Evolutionary conservation across 2,797 vertebrate genomes (phyloP).

Genomic region (Carduelis carduelis): DNA sequence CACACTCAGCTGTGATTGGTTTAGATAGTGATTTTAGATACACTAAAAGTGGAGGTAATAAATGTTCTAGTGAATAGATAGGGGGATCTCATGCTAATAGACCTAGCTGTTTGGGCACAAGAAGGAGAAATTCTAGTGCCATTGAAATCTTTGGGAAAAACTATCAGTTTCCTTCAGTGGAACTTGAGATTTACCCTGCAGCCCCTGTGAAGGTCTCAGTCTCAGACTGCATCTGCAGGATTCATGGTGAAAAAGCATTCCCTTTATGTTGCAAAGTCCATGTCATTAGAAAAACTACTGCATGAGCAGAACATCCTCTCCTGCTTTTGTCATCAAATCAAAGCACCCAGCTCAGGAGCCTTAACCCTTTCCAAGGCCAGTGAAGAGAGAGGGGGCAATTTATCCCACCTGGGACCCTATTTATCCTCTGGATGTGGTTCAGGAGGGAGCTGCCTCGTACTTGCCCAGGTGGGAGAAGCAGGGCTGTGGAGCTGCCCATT

Average conservation of each 20-base stretch:
- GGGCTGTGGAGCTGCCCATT: background rate
- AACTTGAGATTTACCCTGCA: background rate
- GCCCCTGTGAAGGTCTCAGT: background rate
- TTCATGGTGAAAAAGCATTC: background rate
- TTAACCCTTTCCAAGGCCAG: background rate
- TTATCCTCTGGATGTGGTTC: background rate
- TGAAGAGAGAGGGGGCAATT: background rate
- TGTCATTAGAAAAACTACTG: background rate
- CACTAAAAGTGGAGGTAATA: background rate
- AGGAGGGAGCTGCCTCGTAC: background rate
- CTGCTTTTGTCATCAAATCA: background rate
- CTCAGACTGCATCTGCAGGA: background rate
- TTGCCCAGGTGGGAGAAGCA: background rate
- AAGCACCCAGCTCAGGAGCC: background rate
- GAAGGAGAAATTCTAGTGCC: background rate
- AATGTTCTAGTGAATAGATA: background rate
- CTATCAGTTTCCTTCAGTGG: background rate
- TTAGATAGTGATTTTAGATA: constrained; percentile 8
- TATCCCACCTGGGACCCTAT: background rate
- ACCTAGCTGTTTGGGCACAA: background rate
- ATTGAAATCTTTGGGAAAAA: background rate
- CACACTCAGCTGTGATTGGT: background rate
- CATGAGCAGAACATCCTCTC: background rate
- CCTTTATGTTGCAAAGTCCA: background rate
- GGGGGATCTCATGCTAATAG: background rate